Evolutionary conservation across 2,888 invertebrate genomes (phyloP).

Genomic region (Eristalinus aeneus): DNA sequence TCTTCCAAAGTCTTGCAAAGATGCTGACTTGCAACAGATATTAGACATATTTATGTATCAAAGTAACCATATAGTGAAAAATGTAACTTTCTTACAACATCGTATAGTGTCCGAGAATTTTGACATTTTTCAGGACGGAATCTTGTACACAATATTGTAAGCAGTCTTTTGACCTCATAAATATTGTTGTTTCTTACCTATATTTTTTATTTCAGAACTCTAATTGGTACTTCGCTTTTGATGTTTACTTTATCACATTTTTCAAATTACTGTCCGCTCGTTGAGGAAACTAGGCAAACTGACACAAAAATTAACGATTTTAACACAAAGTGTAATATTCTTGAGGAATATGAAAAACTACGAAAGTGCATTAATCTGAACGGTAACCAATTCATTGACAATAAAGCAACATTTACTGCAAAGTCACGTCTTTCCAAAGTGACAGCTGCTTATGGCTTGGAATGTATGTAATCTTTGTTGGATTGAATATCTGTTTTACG

Average conservation of each 20-base stretch:
- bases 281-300: constrained; percentile 35
- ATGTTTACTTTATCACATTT: constrained; percentile 45
- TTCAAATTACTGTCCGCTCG: constrained; percentile 46
- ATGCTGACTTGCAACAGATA: constrained; percentile 74
- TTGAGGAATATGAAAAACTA: constrained; percentile 55
- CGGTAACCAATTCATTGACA: constrained; percentile 34
- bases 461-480: not conserved
- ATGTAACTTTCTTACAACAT: constrained; percentile 74
- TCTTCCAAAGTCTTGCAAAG: constrained; percentile 74
- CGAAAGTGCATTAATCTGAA: constrained; percentile 43
- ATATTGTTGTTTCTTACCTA: not conserved
- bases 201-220: constrained; percentile 20
- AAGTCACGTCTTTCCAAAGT: constrained; percentile 2
- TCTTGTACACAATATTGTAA: constrained; percentile 75
- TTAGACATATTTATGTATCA: constrained; percentile 73
- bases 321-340: constrained; percentile 8
- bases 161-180: constrained; percentile 21
- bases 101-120: constrained; percentile 73
- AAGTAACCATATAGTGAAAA: constrained; percentile 74
- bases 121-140: constrained; percentile 73
- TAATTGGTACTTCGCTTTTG: constrained; percentile 35
- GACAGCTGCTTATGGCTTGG: not conserved
- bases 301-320: constrained; percentile 5
- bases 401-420: constrained; percentile 27
- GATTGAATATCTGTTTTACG: too few species aligned